Evolutionary conservation across 2,797 vertebrate genomes (phyloP).

Genomic region (Phyllotis vaccarum): DNA sequence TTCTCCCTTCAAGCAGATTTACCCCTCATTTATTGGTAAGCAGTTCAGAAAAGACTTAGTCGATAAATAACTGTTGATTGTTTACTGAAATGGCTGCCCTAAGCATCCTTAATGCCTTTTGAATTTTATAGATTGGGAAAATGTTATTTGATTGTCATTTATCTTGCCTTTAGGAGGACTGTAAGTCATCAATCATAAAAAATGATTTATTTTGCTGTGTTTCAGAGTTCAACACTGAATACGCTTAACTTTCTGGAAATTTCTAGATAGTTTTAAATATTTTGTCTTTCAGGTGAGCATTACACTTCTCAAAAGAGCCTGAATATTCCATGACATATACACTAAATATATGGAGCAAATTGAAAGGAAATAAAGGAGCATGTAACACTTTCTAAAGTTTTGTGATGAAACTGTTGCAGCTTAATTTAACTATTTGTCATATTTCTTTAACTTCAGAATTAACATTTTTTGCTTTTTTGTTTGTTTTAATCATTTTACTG

Average conservation of each 20-base stretch:
- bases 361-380: neutral
- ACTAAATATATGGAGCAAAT: neutral
- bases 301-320: neutral
- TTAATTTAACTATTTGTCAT: neutral
- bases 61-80: neutral
- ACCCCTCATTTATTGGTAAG: neutral
- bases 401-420: neutral
- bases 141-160: neutral
- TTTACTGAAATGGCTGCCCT: neutral
- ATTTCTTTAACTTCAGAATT: neutral
- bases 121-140: slow-evolving; percentile 14
- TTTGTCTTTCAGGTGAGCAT: neutral
- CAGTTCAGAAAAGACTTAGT: neutral
- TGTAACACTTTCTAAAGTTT: neutral
- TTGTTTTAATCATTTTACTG: neutral
- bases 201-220: neutral
- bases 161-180: neutral
- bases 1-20: neutral
- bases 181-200: slow-evolving; percentile 7
- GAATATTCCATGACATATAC: neutral
- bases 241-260: neutral
- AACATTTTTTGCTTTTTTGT: neutral
- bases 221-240: slow-evolving; percentile 13
- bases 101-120: neutral
- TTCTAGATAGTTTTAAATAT: neutral